Conservation (phyloP, 2,113 vertebrate species). For the Menidia beryllina region DNA sequence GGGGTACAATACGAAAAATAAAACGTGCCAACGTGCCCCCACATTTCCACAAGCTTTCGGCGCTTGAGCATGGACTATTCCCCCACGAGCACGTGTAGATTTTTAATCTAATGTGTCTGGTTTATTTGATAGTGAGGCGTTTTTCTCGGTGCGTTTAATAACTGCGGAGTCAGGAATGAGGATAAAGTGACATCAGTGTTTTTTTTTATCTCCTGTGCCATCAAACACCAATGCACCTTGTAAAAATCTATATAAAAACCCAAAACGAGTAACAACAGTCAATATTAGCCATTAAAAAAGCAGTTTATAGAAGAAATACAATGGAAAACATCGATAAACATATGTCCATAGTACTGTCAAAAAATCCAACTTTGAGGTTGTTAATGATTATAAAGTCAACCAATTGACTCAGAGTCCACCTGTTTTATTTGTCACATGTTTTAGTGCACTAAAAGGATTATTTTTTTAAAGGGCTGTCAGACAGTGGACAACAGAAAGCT, state of each 20-base stretch:
- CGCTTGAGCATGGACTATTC: background rate
- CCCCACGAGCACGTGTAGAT: slow-evolving; percentile 17
- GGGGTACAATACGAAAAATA: no score
- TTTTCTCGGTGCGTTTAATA: background rate
- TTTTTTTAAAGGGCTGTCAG: background rate
- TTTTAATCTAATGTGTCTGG: background rate
- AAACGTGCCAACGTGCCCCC: slow-evolving; percentile 17
- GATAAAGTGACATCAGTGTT: background rate
- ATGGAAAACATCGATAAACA: no score
- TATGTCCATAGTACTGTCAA: no score
- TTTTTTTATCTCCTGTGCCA: background rate
- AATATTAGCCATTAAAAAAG: background rate
- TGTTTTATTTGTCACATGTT: no score
- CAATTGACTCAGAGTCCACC: no score
- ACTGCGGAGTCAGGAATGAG: background rate
- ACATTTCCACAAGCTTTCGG: slow-evolving; percentile 23
- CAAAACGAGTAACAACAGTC: no score
- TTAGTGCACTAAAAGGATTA: no score
- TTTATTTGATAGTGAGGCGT: background rate
- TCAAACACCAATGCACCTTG: background rate
- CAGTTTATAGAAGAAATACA: no score
- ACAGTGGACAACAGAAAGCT: background rate
- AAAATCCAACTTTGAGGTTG: no score
- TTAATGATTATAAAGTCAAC: no score
- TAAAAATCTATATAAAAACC: no score